Evolutionary conservation across 2,888 invertebrate species (phyloP).

Genomic region (Drosophila siamana): DNA sequence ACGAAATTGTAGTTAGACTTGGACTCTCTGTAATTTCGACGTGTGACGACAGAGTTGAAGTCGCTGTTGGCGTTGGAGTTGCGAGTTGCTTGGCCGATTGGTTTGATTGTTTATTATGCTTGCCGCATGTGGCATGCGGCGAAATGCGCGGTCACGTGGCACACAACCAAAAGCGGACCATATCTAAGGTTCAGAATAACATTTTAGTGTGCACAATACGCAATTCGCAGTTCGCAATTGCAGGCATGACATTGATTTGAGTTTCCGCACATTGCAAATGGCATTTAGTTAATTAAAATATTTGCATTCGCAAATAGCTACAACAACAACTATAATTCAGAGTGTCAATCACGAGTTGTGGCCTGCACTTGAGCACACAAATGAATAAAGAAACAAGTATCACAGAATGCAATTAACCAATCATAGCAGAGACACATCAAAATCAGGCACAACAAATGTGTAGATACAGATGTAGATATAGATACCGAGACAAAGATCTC

Average conservation of each 20-base stretch:
- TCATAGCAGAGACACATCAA: constrained; percentile 54
- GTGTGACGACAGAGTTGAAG: constrained; percentile 16
- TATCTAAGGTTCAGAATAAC: constrained; percentile 26
- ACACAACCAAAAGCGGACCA: constrained; percentile 22
- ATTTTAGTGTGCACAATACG: constrained; percentile 12
- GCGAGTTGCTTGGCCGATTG: constrained; percentile 14
- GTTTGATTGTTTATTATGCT: constrained; percentile 45
- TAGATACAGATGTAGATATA: constrained; percentile 31
- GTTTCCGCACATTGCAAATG: constrained; percentile 65
- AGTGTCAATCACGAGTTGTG: constrained; percentile 67
- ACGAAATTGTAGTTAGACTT: constrained; percentile 28
- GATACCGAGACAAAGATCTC: constrained; percentile 15
- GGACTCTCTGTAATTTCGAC: constrained; percentile 5
- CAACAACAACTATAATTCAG: constrained; percentile 54
- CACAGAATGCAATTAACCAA: constrained; percentile 69
- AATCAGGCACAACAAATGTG: constrained; percentile 22
- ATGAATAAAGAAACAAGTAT: constrained; percentile 26
- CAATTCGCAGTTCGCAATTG: constrained; percentile 20
- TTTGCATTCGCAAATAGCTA: constrained; percentile 37
- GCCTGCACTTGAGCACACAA: constrained; percentile 54
- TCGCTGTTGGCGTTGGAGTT: constrained; percentile 16
- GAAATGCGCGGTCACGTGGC: constrained; percentile 30
- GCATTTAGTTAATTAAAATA: constrained; percentile 69
- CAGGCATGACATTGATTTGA: constrained; percentile 66
- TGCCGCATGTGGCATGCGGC: constrained; percentile 53